Evolutionary conservation across 2,888 invertebrate species (phyloP).

Genomic region (Synanthedon vespiformis): DNA sequence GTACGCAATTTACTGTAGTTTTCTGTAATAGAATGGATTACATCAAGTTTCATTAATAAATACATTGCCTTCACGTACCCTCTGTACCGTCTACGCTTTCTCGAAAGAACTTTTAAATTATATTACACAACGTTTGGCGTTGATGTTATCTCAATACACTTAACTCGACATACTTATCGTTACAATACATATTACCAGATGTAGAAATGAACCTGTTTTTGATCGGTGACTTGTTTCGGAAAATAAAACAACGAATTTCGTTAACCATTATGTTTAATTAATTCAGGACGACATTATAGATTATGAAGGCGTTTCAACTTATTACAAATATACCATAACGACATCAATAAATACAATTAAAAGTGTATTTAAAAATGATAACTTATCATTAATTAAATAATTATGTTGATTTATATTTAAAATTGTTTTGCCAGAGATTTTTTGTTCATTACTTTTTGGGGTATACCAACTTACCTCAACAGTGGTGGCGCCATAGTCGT

Average conservation of each 20-base stretch:
- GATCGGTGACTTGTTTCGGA: constrained; percentile 32
- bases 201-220: constrained; percentile 39
- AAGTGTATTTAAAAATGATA: not conserved
- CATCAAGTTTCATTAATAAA: no score
- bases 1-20: no score
- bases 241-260: constrained; percentile 36
- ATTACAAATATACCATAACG: no score
- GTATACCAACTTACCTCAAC: no score
- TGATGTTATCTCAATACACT: constrained; percentile 54
- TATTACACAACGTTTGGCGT: constrained; percentile 34
- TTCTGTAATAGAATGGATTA: no score
- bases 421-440: not conserved
- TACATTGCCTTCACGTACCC: no score
- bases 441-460: no score
- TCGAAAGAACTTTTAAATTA: not conserved
- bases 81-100: no score
- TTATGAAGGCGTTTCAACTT: no score
- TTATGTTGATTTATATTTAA: not conserved
- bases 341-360: not conserved
- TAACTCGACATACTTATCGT: not conserved
- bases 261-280: constrained; percentile 56
- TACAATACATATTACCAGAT: constrained; percentile 49
- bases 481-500: no score
- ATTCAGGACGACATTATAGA: constrained; percentile 32
- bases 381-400: not conserved